Base-by-base conservation (phyloP, 2,888 invertebrate genomes). In the Nipponacmea schrenckii region DNA sequence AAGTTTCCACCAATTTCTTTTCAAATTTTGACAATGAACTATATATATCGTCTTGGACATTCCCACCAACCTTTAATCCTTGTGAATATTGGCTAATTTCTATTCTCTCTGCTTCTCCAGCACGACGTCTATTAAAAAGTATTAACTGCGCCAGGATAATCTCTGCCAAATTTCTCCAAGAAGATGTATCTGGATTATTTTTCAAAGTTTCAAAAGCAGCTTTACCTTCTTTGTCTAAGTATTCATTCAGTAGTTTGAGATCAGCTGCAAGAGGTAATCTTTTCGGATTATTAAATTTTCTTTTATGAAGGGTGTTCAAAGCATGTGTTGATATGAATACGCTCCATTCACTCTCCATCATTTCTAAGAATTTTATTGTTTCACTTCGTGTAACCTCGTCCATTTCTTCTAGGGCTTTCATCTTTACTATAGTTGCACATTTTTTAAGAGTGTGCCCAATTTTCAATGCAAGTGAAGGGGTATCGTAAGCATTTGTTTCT, bases 21-120 rank as follows among this genome's bases (percentile, higher is more conserved):
- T 20, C 56, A 56, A 56, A 56, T 56, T 5, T 56, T 10, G 56
- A 56, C 56, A 56, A 14, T 56, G 56, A 56, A 8, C n/a, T 56
- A 56, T 56, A 56, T 56, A 56, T 56, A 56, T 56, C 56, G n/a
- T 56, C 56, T 56, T 56, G 56, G n/a, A 56, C 56, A n/a, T 56
- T 20, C n/a, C 56, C 56, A 20, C 56, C 56, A 56, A 20, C 24
- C 56, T 56, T 56, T 56, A 56, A 56, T 14, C 56, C 56, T 7
- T 56, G 20, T 20, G n/a, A 56, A 24, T 56, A 56, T 20, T 56
- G 20, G 56, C 20, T 20, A 20, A 56, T 24, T 20, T 56, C 56
- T n/a, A 56, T 56, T 14, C 20, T 56, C n/a, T 20, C 56, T n/a
- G 20, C 56, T 56, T 56, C 20, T 10, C 20, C 56, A 20, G 56